These are phyloP conservation scores for Endomychus coccineus DNA, from an alignment of 2,888 invertebrate genomes.

Conservation along the genomic window DNA sequence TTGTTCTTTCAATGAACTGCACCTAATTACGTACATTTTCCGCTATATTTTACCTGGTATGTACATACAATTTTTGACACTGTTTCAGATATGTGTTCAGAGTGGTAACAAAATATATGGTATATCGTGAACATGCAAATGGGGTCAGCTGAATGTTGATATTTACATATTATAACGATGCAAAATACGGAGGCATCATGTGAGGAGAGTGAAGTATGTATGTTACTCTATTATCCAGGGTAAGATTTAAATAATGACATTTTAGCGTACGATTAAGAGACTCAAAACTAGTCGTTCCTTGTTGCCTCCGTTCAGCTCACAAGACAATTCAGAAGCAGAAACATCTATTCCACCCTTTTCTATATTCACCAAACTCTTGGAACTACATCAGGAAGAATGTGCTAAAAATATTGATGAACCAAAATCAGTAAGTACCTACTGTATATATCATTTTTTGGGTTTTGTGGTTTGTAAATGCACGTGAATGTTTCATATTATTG, in stretches of 20 bases:
- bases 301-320: conserved; percentile 37
- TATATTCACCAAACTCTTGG: conserved; percentile 42
- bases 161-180: conserved; percentile 48
- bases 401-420: conserved; percentile 28
- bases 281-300: conserved; percentile 37
- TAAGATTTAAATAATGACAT: too few species aligned
- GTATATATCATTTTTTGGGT: too few species aligned
- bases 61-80: too few species aligned
- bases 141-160: conserved; percentile 45
- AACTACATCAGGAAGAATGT: conserved; percentile 40
- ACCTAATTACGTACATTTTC: too few species aligned
- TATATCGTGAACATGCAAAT: conserved; percentile 27
- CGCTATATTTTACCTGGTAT: too few species aligned
- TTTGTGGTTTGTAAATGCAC: too few species aligned
- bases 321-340: conserved; percentile 29
- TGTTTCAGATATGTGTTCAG: not conserved
- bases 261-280: conserved; percentile 39
- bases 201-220: conserved; percentile 59
- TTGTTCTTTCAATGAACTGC: too few species aligned
- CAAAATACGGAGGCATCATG: conserved; percentile 60
- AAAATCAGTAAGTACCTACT: conserved; percentile 28
- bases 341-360: conserved; percentile 35
- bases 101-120: not conserved
- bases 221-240: too few species aligned
- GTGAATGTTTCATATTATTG: too few species aligned